A percentile compares a stretch with the other conserved stretches of the same genome.
Evolutionary conservation across 2,797 vertebrate genomes (phyloP).

Genomic region (Rhynchotus rufescens): DNA sequence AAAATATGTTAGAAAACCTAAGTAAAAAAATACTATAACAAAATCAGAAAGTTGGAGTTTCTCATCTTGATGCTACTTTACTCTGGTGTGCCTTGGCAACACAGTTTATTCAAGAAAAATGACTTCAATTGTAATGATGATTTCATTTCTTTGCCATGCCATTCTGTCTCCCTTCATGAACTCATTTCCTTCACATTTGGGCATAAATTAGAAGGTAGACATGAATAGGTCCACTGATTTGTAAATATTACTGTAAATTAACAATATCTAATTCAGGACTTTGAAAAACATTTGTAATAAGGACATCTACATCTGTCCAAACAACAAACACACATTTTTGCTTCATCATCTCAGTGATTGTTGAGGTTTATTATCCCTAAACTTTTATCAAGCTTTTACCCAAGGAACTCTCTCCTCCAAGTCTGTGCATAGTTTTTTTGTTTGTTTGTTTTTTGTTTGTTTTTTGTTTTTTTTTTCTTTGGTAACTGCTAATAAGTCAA

Average conservation of each 20-base stretch:
- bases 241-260: background rate
- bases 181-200: background rate
- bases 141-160: background rate
- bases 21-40: background rate
- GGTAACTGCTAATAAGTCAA: background rate
- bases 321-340: background rate
- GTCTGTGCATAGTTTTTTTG: background rate
- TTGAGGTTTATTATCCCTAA: background rate
- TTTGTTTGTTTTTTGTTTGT: too few species aligned
- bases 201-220: background rate
- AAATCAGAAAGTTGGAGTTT: background rate
- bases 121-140: rapidly evolving
- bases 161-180: background rate
- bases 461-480: background rate
- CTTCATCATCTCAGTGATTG: background rate
- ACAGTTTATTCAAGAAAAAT: background rate
- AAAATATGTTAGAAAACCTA: background rate
- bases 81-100: background rate
- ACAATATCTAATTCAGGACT: background rate
- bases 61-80: background rate
- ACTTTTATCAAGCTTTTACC: background rate
- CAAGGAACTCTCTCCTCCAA: background rate
- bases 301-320: background rate
- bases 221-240: background rate
- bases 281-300: background rate